These are phyloP conservation scores for Geophilus truncorum DNA, from an alignment of 2,888 invertebrate genomes.

Conservation along the genomic window DNA sequence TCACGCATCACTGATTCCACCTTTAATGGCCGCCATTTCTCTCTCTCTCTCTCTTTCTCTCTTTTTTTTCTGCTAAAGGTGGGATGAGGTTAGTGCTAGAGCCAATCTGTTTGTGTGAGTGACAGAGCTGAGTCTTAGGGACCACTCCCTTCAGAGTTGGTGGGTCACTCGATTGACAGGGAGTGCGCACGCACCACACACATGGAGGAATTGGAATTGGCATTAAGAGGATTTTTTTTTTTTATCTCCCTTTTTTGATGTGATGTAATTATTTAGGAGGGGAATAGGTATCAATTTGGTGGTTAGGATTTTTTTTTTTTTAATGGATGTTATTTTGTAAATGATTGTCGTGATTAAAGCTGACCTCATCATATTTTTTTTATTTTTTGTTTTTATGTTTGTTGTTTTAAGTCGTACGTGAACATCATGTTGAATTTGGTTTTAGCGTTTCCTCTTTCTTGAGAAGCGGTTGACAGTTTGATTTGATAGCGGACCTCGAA, in stretches of 20 bases:
- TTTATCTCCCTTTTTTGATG: not conserved
- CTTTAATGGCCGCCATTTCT: too few species aligned
- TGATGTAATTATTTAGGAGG: not conserved
- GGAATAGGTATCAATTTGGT: not conserved
- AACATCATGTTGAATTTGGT: not conserved
- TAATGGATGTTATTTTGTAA: not conserved
- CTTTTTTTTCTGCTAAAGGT: too few species aligned
- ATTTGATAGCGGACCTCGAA: too few species aligned
- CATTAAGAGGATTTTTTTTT: not conserved
- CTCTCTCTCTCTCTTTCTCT: too few species aligned
- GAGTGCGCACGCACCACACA: not conserved
- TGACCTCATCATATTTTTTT: not conserved
- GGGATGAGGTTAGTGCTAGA: not conserved
- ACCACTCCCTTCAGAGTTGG: not conserved
- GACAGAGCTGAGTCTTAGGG: not conserved
- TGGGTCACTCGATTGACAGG: not conserved
- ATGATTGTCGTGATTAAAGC: not conserved
- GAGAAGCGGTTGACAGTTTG: not conserved
- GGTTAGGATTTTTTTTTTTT: not conserved
- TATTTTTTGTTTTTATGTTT: not conserved
- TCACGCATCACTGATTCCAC: too few species aligned
- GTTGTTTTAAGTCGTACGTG: not conserved
- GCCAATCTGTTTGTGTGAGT: not conserved
- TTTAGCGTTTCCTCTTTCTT: not conserved
- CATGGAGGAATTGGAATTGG: not conserved